A percentile compares a stretch with the other conserved stretches of the same genome.
These are phyloP conservation scores for Aspidiotus rigidus DNA, from an alignment of 2,888 invertebrate genomes.

Conservation along the genomic window DNA sequence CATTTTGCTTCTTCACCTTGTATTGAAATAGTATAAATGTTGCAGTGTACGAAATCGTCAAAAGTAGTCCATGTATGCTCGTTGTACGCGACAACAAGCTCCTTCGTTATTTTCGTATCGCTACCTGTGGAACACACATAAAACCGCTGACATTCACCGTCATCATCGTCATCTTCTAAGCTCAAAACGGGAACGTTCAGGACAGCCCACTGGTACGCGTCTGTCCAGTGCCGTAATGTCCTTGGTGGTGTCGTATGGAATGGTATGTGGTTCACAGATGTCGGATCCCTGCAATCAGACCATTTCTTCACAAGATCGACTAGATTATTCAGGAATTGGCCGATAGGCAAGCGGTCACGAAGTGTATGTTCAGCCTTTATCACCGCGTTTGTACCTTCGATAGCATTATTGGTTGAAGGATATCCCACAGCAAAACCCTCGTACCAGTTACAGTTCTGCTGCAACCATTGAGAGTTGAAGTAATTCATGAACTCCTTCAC, in stretches of 20 bases:
- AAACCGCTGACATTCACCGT: not conserved
- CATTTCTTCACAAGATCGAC: not conserved
- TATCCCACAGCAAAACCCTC: constrained; percentile 10
- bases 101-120: not conserved
- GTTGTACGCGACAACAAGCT: not conserved
- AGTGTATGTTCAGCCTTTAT: constrained; percentile 19
- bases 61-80: too few relatives aligned
- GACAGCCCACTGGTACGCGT: not conserved
- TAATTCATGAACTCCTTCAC: constrained; percentile 12
- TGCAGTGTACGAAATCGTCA: too few relatives aligned
- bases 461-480: constrained; percentile 13
- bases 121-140: not conserved
- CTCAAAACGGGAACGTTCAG: not conserved
- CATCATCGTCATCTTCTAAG: not conserved
- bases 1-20: too few relatives aligned
- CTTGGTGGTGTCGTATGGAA: not conserved
- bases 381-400: constrained; percentile 15
- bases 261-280: not conserved
- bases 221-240: not conserved
- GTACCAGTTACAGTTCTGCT: constrained; percentile 8
- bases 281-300: not conserved
- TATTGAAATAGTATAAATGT: too few relatives aligned
- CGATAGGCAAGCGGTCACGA: constrained; percentile 14
- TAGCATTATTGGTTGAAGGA: constrained; percentile 7
- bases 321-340: not conserved